Conservation (phyloP, 2,888 invertebrate genomes). For the Caenorhabditis sp. region DNA sequence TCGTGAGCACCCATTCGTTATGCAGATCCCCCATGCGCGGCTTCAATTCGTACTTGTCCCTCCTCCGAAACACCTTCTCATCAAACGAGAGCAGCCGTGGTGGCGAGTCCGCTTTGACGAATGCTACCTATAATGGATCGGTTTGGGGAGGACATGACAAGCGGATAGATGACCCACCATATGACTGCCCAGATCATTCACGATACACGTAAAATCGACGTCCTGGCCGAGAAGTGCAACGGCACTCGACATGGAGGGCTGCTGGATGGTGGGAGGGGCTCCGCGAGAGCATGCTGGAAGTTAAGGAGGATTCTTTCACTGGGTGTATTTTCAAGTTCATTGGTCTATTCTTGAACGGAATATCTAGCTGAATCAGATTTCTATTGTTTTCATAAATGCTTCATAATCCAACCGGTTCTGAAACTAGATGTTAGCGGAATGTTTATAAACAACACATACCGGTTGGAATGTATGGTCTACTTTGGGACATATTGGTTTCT, state of each 20-base stretch:
- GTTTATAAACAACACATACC: too few relatives aligned
- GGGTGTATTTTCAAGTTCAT: too few relatives aligned
- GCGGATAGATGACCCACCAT: slow-evolving; percentile 80
- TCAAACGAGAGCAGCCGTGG: slow-evolving; percentile 80
- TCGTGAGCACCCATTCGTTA: slow-evolving; percentile 94
- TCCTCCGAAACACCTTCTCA: slow-evolving; percentile 80
- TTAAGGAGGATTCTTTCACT: too few relatives aligned
- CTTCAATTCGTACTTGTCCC: slow-evolving; percentile 81
- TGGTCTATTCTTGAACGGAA: too few relatives aligned
- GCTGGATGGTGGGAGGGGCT: slow-evolving; percentile 74
- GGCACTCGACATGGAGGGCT: slow-evolving; percentile 79
- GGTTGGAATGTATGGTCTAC: too few relatives aligned
- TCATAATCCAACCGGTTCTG: too few relatives aligned
- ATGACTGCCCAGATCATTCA: slow-evolving; percentile 85
- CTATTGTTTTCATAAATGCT: too few relatives aligned
- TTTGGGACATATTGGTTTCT: too few relatives aligned
- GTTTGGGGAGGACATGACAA: slow-evolving; percentile 17
- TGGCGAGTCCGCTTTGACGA: slow-evolving; percentile 79
- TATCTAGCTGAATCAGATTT: too few relatives aligned
- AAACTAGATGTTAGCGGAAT: too few relatives aligned
- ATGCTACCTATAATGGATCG: slow-evolving; percentile 78
- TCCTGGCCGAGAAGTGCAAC: slow-evolving; percentile 81
- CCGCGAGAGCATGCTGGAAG: slow-evolving; percentile 81
- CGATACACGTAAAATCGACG: slow-evolving; percentile 81
- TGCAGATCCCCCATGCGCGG: slow-evolving; percentile 86